Base-by-base conservation (phyloP, 1,140 invertebrate species). In the Drosophila rhopaloa region DNA sequence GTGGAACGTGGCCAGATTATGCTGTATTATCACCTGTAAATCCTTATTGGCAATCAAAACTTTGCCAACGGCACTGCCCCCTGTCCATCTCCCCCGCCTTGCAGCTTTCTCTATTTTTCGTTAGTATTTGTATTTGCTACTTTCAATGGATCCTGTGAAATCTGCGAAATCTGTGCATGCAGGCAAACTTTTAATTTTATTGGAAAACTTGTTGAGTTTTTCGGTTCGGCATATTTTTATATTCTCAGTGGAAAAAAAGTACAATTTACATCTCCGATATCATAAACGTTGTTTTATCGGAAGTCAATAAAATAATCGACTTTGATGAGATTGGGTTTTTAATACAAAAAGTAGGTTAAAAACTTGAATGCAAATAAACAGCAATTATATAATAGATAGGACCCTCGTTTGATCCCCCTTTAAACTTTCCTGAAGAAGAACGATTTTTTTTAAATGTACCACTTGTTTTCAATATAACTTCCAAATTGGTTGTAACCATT, bases 1-100 rank as follows among this genome's bases (percentile, higher is more conserved):
- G 56, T 66, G 63, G 71, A 88, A 86, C 83, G 83, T 86, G 83
- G 79, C 72, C 79, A 85, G 85, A 85, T 89, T 89, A 89, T 89
- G 81, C 81, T 90, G 81, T 79, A 90, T 89, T 89, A 89, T 90
- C 85, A 89, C 85, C 85, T 89, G 85, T 90, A 89, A 89, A 90
- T 89, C 85, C 81, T 90, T 89, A 89, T 89, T 89, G 85, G 85
- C 85, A 89, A 89, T 89, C 85, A 89, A 89, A 89, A 89, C 81
- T 89, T 89, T 90, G 48, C 57, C 46, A 44, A 40, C 65, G 14
- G 43, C 11, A 32, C 60, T 37, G 40, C 24, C 38, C 44, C 29
- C 37, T 41, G 47, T 37, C 66, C 62, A 8, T 24, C 10, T 13
- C 3, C 6, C 13, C 38, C 47, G 5, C n/a, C 11, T n/a, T 11